Base-by-base conservation (phyloP, 2,888 invertebrate genomes). In the Zhengitettix transpicula region DNA sequence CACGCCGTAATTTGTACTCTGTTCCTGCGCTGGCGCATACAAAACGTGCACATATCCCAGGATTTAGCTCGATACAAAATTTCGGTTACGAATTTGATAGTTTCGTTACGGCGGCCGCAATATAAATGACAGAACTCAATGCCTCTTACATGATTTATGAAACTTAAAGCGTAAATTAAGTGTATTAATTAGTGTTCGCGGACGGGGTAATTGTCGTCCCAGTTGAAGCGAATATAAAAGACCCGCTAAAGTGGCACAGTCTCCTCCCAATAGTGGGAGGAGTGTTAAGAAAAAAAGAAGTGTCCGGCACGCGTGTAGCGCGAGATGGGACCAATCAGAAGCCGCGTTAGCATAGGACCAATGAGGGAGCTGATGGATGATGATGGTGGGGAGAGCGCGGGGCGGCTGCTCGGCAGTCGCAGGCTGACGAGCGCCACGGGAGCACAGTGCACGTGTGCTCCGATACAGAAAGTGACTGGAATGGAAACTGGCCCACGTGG, bases 1-100 rank as follows among this genome's bases (percentile, higher is more conserved):
- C 62, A 62, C 56, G 42, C 55, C 40, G 62, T 62, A 60, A 62
- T 62, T 62, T 62, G 62, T 60, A 58, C 42, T 52, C 53, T 57
- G 55, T 53, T 52, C 17, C 44, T 42, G 28, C 58, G 52, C 55
- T 40, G 56, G 57, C 58, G 58, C 62, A 42, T 58, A 62, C 58
- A 62, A 57, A 60, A 40, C 55, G 54, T 42, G 51, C 41, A 57
- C 62, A 44, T 52, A 42, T 7, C 9, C 10, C 9, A 17, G n/a
- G 10, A 42, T 17, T n/a, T 1, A 10, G 16, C 17, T 16, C 55
- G 55, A 55, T 17, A 41, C 40, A 40, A 9, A 10, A 17, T 56
- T 44, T 56, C 55, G 28, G 40, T n/a, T 59, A 55, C 47, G 55
- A 15, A 12, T 15, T 12, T 17, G 11, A 10, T 17, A 42, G 10